Percentiles rank a stretch among this genome's conserved stretches.
Evolutionary conservation across 2,797 vertebrate genomes (phyloP).

Genomic region (Propithecus deckenii): DNA sequence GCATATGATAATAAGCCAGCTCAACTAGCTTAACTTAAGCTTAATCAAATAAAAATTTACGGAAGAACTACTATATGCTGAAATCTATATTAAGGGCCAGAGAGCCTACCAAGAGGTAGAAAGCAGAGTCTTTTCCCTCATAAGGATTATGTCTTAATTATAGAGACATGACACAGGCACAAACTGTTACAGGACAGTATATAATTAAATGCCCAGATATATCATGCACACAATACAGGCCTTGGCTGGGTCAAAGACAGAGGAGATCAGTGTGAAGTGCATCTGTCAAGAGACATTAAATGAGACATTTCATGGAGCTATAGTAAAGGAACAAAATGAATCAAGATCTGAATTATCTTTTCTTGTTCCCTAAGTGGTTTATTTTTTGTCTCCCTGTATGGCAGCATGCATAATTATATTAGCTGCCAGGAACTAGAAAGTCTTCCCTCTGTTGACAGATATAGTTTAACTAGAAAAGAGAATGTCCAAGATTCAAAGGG

Average conservation of each 20-base stretch:
- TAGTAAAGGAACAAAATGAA: neutral
- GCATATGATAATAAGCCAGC: neutral
- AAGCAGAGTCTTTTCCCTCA: neutral
- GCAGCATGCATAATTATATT: neutral
- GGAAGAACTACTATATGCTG: neutral
- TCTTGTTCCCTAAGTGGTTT: neutral
- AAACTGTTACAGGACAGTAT: neutral
- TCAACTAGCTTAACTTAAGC: neutral
- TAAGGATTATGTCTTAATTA: neutral
- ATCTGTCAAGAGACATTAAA: neutral
- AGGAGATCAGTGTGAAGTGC: neutral
- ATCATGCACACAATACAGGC: neutral
- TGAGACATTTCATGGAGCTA: neutral
- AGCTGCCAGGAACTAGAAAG: neutral
- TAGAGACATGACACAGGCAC: neutral
- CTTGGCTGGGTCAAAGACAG: neutral
- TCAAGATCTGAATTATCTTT: neutral
- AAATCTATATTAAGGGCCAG: neutral
- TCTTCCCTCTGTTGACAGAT: neutral
- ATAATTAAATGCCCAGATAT: neutral
- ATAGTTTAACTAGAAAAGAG: neutral
- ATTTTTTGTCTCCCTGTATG: neutral
- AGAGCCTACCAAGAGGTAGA: neutral
- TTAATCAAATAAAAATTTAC: neutral
- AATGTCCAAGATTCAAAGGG: neutral